These are phyloP conservation scores for Felis chaus DNA, from an alignment of 2,113 vertebrate species.

Conservation along the genomic window DNA sequence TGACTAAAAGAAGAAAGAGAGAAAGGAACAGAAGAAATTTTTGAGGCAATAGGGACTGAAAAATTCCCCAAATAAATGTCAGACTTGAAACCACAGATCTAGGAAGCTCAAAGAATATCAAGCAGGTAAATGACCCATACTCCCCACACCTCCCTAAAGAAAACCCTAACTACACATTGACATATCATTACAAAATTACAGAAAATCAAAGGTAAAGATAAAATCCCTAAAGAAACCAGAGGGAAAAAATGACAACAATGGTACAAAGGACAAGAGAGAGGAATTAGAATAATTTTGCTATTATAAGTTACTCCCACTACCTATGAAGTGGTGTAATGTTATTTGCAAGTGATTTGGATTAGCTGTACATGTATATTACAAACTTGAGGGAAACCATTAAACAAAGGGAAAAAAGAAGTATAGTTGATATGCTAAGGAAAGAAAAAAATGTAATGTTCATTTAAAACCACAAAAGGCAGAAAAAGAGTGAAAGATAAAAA, in stretches of 20 bases:
- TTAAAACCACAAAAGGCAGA: neutral
- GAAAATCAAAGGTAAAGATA: neutral
- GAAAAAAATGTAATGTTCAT: neutral
- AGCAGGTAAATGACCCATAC: neutral
- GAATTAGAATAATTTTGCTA: neutral
- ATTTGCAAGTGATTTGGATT: neutral
- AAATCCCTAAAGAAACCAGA: neutral
- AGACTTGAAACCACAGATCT: neutral
- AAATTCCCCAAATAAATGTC: neutral
- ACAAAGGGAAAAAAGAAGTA: neutral
- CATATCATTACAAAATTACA: neutral
- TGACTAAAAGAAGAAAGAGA: neutral
- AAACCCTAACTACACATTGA: neutral
- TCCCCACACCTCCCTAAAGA: neutral
- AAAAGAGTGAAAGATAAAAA: neutral
- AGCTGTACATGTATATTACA: neutral
- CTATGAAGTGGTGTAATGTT: neutral
- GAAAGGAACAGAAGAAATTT: neutral
- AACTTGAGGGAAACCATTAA: neutral
- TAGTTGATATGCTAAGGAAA: neutral
- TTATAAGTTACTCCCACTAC: neutral
- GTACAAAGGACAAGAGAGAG: neutral
- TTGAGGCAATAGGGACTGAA: neutral
- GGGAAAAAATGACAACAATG: neutral
- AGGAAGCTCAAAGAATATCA: neutral